These are phyloP conservation scores for Epirrita christyi DNA, from an alignment of 2,888 invertebrate species.

Conservation along the genomic window DNA sequence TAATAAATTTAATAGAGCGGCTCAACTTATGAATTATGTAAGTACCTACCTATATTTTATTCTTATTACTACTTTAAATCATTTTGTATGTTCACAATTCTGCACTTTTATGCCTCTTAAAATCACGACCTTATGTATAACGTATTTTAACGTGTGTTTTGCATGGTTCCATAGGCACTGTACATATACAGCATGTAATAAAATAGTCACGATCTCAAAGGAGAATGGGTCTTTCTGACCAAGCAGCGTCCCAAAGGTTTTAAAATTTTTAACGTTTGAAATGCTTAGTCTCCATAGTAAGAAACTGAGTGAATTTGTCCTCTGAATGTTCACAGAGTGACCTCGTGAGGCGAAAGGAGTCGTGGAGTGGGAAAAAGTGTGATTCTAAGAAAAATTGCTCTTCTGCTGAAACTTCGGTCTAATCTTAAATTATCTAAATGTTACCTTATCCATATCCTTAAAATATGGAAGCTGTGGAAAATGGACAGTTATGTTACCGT, in stretches of 20 bases:
- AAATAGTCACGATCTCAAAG: background rate
- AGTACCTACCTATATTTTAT: background rate
- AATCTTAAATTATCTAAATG: slow-evolving; percentile 38
- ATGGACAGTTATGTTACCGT: no score
- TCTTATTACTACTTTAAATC: background rate
- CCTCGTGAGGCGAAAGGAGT: slow-evolving; percentile 73
- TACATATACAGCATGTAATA: slow-evolving; percentile 9
- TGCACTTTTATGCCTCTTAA: slow-evolving; percentile 6
- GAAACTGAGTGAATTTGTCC: slow-evolving; percentile 19
- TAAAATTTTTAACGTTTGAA: background rate
- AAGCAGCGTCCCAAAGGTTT: background rate
- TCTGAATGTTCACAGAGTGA: slow-evolving; percentile 74
- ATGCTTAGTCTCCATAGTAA: background rate
- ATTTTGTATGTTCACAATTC: background rate
- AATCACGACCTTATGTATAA: background rate
- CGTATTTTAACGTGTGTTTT: background rate
- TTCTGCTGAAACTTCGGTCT: slow-evolving; percentile 82
- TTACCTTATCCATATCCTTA: background rate
- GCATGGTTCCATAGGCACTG: slow-evolving; percentile 12
- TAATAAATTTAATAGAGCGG: slow-evolving; percentile 7
- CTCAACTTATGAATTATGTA: slow-evolving; percentile 20
- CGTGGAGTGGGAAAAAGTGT: slow-evolving; percentile 75
- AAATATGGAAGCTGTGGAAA: no score
- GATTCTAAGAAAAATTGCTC: slow-evolving; percentile 68
- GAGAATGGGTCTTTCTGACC: background rate